phyloP scores from a whole-genome alignment of 2,113 vertebrate species.

The Brachirus orientalis region DNA sequence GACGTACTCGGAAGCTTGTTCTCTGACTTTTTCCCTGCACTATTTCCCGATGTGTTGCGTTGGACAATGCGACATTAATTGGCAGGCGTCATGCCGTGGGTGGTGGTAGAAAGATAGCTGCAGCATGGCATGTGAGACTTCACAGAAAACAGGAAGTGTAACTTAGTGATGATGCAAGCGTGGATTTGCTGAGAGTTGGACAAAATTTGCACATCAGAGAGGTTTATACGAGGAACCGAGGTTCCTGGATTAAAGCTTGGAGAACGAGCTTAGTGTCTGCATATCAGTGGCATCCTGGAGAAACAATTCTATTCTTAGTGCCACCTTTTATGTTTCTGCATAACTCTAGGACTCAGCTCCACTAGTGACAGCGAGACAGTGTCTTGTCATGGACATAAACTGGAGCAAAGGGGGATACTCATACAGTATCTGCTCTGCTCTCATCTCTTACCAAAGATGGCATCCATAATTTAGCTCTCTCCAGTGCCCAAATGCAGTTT shows the following conservation, averaged over 20 bases:
- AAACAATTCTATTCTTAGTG: conserved; percentile 62
- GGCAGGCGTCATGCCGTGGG: conserved; percentile 2
- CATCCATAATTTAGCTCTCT: conserved; percentile 9
- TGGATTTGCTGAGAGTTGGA: conserved; percentile 44
- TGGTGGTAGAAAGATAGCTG: background rate
- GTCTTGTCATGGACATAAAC: conserved; percentile 30
- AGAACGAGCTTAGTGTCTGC: conserved; percentile 51
- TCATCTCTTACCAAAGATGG: background rate
- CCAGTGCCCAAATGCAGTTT: background rate
- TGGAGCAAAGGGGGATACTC: conserved; percentile 1
- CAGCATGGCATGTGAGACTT: conserved; percentile 10
- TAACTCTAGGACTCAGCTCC: conserved; percentile 24
- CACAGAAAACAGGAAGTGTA: background rate
- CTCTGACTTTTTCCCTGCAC: conserved; percentile 6
- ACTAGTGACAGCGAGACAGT: conserved; percentile 9
- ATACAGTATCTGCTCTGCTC: background rate
- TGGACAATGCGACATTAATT: conserved; percentile 23
- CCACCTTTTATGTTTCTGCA: conserved; percentile 43
- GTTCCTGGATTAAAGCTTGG: conserved; percentile 53
- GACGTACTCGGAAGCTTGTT: conserved; percentile 20
- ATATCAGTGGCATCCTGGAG: conserved; percentile 39
- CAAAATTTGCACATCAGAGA: conserved; percentile 58
- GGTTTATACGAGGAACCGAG: conserved; percentile 25
- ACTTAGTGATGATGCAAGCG: conserved; percentile 4
- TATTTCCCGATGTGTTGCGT: background rate